phyloP scores from a whole-genome alignment of 2,113 vertebrate genomes.

The Anoura caudifer region DNA sequence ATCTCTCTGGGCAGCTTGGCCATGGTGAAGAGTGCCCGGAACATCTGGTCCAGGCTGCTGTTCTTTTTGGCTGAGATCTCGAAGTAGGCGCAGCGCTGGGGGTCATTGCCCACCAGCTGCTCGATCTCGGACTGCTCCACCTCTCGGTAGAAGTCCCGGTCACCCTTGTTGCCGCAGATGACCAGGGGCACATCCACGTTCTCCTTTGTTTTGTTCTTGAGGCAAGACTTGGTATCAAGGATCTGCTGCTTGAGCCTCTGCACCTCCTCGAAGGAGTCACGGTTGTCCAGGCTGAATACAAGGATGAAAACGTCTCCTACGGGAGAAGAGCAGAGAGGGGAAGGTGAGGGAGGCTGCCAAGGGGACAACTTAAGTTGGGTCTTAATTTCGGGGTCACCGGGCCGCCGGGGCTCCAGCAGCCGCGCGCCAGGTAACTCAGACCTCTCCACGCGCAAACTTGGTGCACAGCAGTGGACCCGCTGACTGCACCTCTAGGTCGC shows the following conservation, averaged over 20 bases:
- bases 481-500: too few species aligned
- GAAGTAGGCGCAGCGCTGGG: slow-evolving; percentile 94
- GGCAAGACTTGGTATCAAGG: slow-evolving; percentile 95
- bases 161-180: slow-evolving; percentile 97
- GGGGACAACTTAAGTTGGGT: too few species aligned
- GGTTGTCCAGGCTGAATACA: slow-evolving; percentile 97
- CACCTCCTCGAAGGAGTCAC: slow-evolving; percentile 97
- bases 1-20: slow-evolving; percentile 97
- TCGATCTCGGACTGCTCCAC: slow-evolving; percentile 91
- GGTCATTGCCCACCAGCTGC: slow-evolving; percentile 89
- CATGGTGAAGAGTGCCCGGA: slow-evolving; percentile 93
- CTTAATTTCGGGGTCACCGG: not conserved
- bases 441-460: not conserved
- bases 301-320: slow-evolving; percentile 97
- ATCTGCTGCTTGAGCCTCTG: slow-evolving; percentile 96
- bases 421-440: too few species aligned
- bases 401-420: not conserved
- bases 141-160: slow-evolving; percentile 91
- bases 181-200: slow-evolving; percentile 94
- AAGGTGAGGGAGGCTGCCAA: not conserved
- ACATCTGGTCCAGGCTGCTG: slow-evolving; percentile 97
- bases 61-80: slow-evolving; percentile 98
- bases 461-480: too few species aligned
- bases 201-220: slow-evolving; percentile 97
- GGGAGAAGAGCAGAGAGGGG: not conserved